Percentiles rank a stretch among this genome's conserved stretches.
Conservation (phyloP, 1,140 invertebrate species). For the Solenopsis fugax region DNA sequence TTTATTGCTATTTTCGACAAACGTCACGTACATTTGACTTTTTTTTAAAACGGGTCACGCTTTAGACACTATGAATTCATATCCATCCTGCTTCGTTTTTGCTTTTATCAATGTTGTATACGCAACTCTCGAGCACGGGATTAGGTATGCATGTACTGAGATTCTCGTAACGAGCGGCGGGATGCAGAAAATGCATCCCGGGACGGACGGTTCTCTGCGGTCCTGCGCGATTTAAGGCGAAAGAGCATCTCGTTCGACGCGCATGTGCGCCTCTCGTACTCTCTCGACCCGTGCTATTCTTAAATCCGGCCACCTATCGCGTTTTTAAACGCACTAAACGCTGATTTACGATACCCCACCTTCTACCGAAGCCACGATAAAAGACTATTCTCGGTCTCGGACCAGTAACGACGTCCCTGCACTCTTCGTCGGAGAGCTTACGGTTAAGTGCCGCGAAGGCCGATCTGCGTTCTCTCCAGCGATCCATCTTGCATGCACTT, state of each 20-base stretch:
- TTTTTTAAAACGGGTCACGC: background rate
- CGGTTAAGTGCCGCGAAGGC: constrained; percentile 49
- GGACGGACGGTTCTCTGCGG: constrained; percentile 33
- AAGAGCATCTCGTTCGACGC: constrained; percentile 27
- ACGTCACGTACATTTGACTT: background rate
- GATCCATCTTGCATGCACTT: background rate
- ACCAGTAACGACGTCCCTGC: constrained; percentile 39
- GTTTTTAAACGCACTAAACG: constrained; percentile 76
- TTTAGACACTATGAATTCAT: background rate
- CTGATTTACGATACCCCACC: constrained; percentile 67
- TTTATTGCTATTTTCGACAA: background rate
- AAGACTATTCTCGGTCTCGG: constrained; percentile 67
- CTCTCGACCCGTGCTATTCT: constrained; percentile 66
- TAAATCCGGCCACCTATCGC: constrained; percentile 75
- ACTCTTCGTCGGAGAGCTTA: constrained; percentile 60
- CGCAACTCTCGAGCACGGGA: background rate
- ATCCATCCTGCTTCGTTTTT: background rate
- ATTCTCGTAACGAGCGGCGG: constrained; percentile 43
- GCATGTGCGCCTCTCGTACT: constrained; percentile 7
- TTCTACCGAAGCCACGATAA: constrained; percentile 69
- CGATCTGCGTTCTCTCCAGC: background rate
- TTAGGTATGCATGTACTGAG: constrained; percentile 8
- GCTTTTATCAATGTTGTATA: constrained; percentile 9
- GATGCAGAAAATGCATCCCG: constrained; percentile 26
- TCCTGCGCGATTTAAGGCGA: constrained; percentile 57